These are phyloP conservation scores for Porites lutea DNA, from an alignment of 64 coral and sea anemone species.

Conservation along the genomic window DNA sequence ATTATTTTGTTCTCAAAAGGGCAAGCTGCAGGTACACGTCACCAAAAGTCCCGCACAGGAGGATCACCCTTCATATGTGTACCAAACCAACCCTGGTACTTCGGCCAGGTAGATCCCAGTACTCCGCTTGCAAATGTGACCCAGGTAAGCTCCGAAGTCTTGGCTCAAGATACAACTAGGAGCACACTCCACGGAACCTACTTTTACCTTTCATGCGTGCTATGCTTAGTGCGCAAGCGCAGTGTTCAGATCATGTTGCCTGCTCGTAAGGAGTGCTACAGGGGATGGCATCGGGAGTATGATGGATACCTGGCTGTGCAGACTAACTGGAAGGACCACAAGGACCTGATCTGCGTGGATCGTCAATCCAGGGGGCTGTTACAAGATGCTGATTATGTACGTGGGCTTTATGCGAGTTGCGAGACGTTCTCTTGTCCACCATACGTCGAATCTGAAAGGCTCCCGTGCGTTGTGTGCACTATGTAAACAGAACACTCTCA, in stretches of 20 bases:
- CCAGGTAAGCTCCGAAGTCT: not conserved
- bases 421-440: conserved; percentile 78
- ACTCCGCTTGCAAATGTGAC: conserved; percentile 39
- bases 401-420: conserved; percentile 59
- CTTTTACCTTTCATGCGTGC: conserved; percentile 71
- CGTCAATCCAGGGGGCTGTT: conserved; percentile 63
- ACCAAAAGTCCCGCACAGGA: conserved; percentile 52
- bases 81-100: conserved; percentile 85
- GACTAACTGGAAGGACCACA: conserved; percentile 78
- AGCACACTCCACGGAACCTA: conserved; percentile 50
- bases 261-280: conserved; percentile 88
- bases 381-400: conserved; percentile 67
- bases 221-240: conserved; percentile 72
- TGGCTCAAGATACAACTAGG: not conserved
- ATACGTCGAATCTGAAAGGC: conserved; percentile 70
- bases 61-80: conserved; percentile 77
- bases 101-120: conserved; percentile 42
- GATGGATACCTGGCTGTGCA: conserved; percentile 83
- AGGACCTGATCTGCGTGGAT: conserved; percentile 86
- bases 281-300: conserved; percentile 83
- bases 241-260: conserved; percentile 83
- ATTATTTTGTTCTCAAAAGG: conserved; percentile 20
- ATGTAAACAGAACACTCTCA: conserved; percentile 8
- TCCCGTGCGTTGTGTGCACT: conserved; percentile 90
- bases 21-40: conserved; percentile 73